phyloP scores from a whole-genome alignment of 2,797 vertebrate species.

The Fistularia tabacaria region DNA sequence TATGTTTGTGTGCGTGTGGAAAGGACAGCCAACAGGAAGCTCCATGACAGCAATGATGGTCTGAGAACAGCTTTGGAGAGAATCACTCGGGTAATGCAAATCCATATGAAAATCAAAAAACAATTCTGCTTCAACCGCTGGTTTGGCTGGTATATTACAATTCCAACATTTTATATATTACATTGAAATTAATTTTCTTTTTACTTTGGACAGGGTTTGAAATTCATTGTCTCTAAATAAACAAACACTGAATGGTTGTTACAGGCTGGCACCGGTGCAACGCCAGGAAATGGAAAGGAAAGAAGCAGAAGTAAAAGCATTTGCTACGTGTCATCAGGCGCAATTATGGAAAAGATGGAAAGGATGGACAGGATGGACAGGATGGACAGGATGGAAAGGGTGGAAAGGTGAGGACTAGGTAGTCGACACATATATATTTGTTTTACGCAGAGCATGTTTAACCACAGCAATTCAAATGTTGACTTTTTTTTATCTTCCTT shows the following conservation, averaged over 20 bases:
- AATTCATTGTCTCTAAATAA: neutral
- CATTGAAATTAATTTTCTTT: no score
- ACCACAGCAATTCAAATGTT: no score
- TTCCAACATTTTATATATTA: no score
- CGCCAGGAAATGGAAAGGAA: conserved; percentile 69
- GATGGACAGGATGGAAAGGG: conserved; percentile 71
- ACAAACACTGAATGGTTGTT: conserved; percentile 31
- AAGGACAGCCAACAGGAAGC: conserved; percentile 91
- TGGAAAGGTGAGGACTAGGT: no score
- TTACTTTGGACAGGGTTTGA: no score
- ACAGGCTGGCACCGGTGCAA: conserved; percentile 75
- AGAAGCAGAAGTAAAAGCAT: conserved; percentile 80
- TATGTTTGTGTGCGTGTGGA: neutral
- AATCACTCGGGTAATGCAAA: conserved; percentile 63
- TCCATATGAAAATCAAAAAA: no score
- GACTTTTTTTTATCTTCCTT: neutral
- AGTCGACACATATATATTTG: no score
- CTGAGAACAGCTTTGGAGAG: conserved; percentile 85
- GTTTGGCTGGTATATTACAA: no score
- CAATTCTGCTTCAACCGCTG: no score
- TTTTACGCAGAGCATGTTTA: no score
- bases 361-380: no score
- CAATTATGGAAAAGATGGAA: conserved; percentile 72
- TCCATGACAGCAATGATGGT: conserved; percentile 93
- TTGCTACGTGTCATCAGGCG: conserved; percentile 71